Evolutionary conservation across 2,888 invertebrate genomes (phyloP).

Genomic region (Dynastes hyllus): DNA sequence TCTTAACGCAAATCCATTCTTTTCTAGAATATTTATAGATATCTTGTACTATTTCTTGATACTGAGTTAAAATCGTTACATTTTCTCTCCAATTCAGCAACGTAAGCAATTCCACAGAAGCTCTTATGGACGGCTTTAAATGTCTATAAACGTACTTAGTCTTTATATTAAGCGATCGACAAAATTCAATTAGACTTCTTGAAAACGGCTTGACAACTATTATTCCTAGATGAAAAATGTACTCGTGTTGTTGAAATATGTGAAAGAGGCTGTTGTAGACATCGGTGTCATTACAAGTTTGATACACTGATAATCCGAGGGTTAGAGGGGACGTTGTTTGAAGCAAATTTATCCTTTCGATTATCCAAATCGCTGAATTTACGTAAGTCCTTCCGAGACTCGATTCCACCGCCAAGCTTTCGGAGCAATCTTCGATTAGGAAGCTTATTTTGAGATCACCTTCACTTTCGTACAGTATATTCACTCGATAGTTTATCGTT

Average conservation of each 20-base stretch:
- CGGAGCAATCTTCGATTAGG: constrained; percentile 63
- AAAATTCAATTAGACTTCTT: constrained; percentile 61
- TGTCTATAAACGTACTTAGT: constrained; percentile 57
- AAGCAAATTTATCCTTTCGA: constrained; percentile 64
- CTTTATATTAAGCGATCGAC: constrained; percentile 62
- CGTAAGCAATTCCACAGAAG: constrained; percentile 62
- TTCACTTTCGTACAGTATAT: constrained; percentile 57
- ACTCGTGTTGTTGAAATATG: constrained; percentile 58
- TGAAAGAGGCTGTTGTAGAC: constrained; percentile 63
- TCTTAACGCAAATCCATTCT: constrained; percentile 66
- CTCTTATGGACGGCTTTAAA: constrained; percentile 60
- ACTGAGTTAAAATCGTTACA: constrained; percentile 64
- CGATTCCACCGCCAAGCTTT: constrained; percentile 56
- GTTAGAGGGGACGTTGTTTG: constrained; percentile 60
- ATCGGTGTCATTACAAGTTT: constrained; percentile 64
- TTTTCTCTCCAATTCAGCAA: constrained; percentile 64
- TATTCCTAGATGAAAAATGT: constrained; percentile 61
- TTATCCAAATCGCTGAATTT: constrained; percentile 66
- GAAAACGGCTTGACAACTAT: constrained; percentile 58
- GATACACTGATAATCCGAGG: constrained; percentile 63
- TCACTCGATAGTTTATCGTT: constrained; percentile 38
- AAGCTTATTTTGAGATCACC: constrained; percentile 64
- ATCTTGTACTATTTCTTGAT: constrained; percentile 62
- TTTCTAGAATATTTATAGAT: constrained; percentile 64
- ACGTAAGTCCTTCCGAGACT: constrained; percentile 58